Percentiles rank a stretch among this genome's conserved stretches.
Evolutionary conservation across 2,888 invertebrate species (phyloP).

Genomic region (Scelioninae gen. 1): DNA sequence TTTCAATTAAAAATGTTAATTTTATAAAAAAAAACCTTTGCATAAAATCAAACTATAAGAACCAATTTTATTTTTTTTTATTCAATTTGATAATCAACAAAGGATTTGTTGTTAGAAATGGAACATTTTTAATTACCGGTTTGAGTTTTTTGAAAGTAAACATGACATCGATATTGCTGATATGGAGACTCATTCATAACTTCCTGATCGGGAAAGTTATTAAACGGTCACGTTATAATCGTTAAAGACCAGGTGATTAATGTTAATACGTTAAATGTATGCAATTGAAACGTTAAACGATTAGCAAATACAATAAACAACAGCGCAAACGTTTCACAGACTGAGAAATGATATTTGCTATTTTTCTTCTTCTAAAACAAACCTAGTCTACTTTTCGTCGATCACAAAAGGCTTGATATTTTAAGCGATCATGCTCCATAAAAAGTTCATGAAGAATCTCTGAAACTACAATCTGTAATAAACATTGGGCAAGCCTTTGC

Average conservation of each 20-base stretch:
- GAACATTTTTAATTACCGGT: background rate
- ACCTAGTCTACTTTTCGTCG: too few species aligned
- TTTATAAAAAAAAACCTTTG: too few species aligned
- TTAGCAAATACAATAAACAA: background rate
- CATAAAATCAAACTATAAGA: too few species aligned
- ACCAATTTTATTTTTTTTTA: too few species aligned
- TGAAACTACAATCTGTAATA: background rate
- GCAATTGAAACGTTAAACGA: too few species aligned
- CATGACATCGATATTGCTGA: constrained; percentile 3
- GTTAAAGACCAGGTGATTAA: constrained; percentile 19
- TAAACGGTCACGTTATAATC: constrained; percentile 28
- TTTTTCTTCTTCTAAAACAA: too few species aligned
- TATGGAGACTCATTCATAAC: constrained; percentile 13
- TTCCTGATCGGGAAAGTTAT: constrained; percentile 18
- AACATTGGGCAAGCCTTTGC: background rate
- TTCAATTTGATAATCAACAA: too few species aligned
- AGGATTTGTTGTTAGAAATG: background rate
- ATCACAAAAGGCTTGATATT: background rate
- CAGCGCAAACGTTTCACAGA: background rate
- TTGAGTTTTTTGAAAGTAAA: constrained; percentile 8
- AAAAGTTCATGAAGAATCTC: background rate
- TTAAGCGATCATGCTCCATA: background rate
- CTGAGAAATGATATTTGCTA: background rate
- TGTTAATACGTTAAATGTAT: background rate
- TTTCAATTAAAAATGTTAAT: too few species aligned